Percentiles rank a stretch among this genome's conserved stretches.
These are phyloP conservation scores for Hippolais icterina DNA, from an alignment of 2,113 vertebrate species.

Conservation along the genomic window DNA sequence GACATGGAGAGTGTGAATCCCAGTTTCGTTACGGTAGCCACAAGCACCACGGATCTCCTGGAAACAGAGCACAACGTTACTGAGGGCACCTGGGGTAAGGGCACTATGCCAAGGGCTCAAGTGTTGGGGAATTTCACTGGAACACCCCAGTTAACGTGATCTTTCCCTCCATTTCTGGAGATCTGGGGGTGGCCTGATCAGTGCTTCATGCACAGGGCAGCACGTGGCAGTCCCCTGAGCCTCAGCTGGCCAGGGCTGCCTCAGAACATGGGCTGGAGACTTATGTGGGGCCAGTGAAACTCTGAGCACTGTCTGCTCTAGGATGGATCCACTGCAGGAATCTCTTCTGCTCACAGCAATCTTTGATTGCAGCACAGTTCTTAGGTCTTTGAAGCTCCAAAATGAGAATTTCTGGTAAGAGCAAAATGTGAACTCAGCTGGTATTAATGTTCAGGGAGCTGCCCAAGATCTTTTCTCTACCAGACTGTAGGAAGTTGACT, in stretches of 20 bases:
- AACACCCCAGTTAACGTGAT: accelerated
- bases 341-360: neutral
- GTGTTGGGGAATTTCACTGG: neutral
- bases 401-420: neutral
- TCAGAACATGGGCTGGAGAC: neutral
- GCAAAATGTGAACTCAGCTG: neutral
- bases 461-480: neutral
- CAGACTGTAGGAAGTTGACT: neutral
- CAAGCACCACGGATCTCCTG: constrained; percentile 50
- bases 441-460: neutral
- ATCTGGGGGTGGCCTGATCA: neutral
- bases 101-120: neutral
- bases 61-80: constrained; percentile 12
- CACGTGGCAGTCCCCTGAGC: neutral
- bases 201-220: neutral
- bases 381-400: neutral
- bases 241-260: neutral
- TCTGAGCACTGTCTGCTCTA: neutral
- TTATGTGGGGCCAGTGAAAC: neutral
- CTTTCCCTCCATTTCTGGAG: neutral
- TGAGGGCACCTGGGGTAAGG: constrained; percentile 64
- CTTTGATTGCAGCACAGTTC: neutral
- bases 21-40: neutral
- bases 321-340: neutral
- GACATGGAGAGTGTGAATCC: constrained; percentile 72